Conservation (phyloP, 2,113 vertebrate species). For the Halcyon senegalensis region DNA sequence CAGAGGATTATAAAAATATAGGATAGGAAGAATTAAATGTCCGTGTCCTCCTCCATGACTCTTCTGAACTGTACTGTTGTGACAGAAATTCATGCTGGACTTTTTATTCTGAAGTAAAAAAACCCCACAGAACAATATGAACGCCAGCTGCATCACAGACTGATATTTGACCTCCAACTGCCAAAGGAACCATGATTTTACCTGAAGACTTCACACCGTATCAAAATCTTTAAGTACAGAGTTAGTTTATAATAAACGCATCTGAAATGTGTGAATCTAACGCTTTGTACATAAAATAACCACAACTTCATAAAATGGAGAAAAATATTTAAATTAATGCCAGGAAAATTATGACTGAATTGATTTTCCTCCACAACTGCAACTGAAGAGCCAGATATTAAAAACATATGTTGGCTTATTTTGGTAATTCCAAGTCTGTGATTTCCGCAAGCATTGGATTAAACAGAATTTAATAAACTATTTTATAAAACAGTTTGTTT, state of each 20-base stretch:
- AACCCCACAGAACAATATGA: neutral
- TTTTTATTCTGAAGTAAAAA: neutral
- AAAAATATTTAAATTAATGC: neutral
- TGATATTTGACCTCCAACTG: neutral
- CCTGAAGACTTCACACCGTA: neutral
- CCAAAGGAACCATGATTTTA: neutral
- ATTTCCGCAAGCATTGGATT: neutral
- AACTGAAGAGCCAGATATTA: neutral
- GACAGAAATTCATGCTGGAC: neutral
- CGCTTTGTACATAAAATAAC: neutral
- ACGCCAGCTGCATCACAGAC: neutral
- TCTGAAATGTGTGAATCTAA: neutral
- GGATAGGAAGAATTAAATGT: neutral
- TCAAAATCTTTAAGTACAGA: neutral
- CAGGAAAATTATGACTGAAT: neutral
- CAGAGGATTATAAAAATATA: neutral
- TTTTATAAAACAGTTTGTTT: neutral
- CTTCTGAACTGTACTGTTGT: neutral
- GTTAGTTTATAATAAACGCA: neutral
- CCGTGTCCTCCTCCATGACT: neutral
- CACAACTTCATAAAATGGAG: neutral
- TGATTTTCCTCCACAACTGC: neutral
- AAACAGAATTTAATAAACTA: neutral
- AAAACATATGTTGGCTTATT: neutral
- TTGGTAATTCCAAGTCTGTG: neutral